A percentile compares a stretch with the other conserved stretches of the same genome.
These are phyloP conservation scores for Poecilia picta DNA, from an alignment of 2,797 vertebrate genomes.

Conservation along the genomic window DNA sequence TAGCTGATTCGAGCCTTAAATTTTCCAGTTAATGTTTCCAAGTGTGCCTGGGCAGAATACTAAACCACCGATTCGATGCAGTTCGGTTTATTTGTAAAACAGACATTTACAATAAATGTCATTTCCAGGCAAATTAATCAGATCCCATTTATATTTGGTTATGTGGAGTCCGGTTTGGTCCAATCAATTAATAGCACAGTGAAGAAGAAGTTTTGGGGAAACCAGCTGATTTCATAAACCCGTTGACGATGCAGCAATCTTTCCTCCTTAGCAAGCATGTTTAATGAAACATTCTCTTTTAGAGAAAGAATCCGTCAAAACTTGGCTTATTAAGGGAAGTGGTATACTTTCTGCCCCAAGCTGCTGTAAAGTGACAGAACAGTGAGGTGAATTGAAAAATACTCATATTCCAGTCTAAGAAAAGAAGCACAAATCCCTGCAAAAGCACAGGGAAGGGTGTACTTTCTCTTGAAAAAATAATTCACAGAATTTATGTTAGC, in stretches of 20 bases:
- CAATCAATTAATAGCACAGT: background rate
- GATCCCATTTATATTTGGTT: background rate
- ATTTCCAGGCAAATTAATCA: background rate
- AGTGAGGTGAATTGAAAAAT: background rate
- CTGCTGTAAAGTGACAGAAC: background rate
- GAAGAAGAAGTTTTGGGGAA: background rate
- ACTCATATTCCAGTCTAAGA: background rate
- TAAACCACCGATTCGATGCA: background rate
- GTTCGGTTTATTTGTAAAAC: constrained; percentile 3
- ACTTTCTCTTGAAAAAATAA: background rate
- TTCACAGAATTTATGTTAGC: background rate
- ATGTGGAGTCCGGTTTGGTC: background rate
- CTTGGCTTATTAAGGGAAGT: background rate
- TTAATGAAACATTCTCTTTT: background rate
- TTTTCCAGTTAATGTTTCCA: constrained; percentile 6
- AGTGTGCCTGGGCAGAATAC: background rate
- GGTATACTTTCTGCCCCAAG: background rate
- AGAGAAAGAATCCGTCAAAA: background rate
- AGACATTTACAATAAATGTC: background rate
- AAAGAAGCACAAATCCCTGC: background rate
- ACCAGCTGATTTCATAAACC: background rate
- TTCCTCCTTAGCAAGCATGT: background rate
- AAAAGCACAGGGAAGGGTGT: background rate
- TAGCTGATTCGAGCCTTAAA: constrained; percentile 1
- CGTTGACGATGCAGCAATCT: background rate